Base-by-base conservation (phyloP, 2,888 invertebrate genomes). In the Melieria omissa region DNA sequence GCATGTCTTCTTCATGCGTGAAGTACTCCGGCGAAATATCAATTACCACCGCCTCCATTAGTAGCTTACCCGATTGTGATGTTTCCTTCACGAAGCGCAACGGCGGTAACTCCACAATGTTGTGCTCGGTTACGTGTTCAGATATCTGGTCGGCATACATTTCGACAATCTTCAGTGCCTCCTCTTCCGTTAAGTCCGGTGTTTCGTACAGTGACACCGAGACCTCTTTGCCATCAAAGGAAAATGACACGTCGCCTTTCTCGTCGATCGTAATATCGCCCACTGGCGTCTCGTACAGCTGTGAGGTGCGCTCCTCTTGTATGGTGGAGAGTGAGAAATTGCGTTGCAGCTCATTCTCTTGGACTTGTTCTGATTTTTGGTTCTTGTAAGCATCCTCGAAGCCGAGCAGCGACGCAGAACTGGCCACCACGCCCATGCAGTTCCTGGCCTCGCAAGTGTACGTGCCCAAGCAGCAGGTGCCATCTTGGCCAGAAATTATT, bases 101-200 rank as follows among this genome's bases (percentile, higher is more conserved):
- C 4, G 96, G 95, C 42, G 96, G 96, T 16, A 96, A 86, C 84
- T 96, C 96, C 2, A 95, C 92, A 4, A 95, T 90, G 83, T 95
- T 95, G 79, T 95, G 94, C 85, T 95, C 95, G 82, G 90, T 88
- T 65, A 96, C 92, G 83, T 96, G 93, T 87, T 96, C 96, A 0
- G 96, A 96, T 71, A 96, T 89, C 86, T 96, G 95, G 84, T 96
- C 95, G 0, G 96, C 96, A 82, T 96, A 96, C 95, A 96, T 96
- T 89, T 96, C 96, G 0, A 96, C 93, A 80, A 96, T 95, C 88
- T 96, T 94, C 47, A 95, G 88, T 0, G 96, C 96, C 88, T 96
- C 96, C 85, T 96, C 95, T 86, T 96, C 95, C 0, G 96, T 96
- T 65, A 96, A 88, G 87, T 96, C 96, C 0, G 96, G 96, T 0